Base-by-base conservation (phyloP, 1,140 invertebrate genomes). In the Tigriopus japonicus region DNA sequence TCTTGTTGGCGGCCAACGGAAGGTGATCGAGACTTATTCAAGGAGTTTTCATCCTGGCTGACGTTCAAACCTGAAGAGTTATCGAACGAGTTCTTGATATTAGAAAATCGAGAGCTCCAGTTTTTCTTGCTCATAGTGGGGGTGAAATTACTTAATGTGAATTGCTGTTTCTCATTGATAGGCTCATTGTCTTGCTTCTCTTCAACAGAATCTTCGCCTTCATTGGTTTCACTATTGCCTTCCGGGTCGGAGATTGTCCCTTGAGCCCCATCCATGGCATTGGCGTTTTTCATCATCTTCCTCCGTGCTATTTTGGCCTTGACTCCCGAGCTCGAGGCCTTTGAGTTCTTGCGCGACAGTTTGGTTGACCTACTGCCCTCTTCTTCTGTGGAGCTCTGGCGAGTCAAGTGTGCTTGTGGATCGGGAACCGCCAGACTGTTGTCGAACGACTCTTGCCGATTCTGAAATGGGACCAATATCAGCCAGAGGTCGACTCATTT, bases 81-180 rank as follows among this genome's bases (percentile, higher is more conserved):
- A 35, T n/a, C 52, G 15, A 58, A 58, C 15, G 55, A 17, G 40
- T 42, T 58, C 21, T 58, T 58, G 10, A 58, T 58, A 19, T 58
- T 58, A 51, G 55, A 58, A 58, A 58, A 58, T n/a, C 55, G 3
- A 3, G 55, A 58, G 28, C 42, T 58, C 55, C 55, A 58, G 42
- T 58, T 58, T 42, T 42, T 58, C 23, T 41, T 58, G 35, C 28
- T 15, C 15, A 17, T 2, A 5, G 24, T 42, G 49, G 52, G 24
- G 6, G 52, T 54, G 15, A 54, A 19, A 21, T 54, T 28, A 54
- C 14, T 54, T 21, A 54, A 21, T 5, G 17, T 54, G 24, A n/a
- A 28, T 24, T 54, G 14, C 6, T 19, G 14, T 24, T 19, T 24
- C 7, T 54, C 52, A 54, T 54, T 19, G 52, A 21, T 28, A 21